Base-by-base conservation (phyloP, 2,888 invertebrate species). In the Stenolophus ochropezus region DNA sequence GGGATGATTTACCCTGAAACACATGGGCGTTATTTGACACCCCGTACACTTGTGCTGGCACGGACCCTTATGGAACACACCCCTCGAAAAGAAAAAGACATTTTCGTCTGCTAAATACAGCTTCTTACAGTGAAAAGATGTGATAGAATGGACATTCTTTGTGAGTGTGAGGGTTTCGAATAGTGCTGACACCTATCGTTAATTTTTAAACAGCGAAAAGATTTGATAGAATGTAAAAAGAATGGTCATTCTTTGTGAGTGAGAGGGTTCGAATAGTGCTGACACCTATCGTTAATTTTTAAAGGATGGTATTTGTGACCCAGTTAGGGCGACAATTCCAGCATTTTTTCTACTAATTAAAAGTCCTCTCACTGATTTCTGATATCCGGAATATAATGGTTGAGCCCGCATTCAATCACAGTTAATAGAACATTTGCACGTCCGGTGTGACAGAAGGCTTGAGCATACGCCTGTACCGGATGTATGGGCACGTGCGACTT, bases 1-100 rank as follows among this genome's bases (percentile, higher is more conserved):
- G 65, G 65, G 65, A 69, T 69, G 65, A 27, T 69, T 69, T 69
- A 69, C 65, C 14, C 33, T 69, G 65, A 69, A 69, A 69, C 65
- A 69, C 65, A 69, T 69, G 65, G 65, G 65, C 42, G 65, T 69
- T 69, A 69, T 21, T 16, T 14, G 65, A 69, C 65, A 69, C 65
- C 14, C 33, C 33, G 33, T 18, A 27, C 65, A 27, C 33, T 33
- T 8, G 20, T 33, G 18, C 4, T 69, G 65, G 65, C 65, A 69
- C 65, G 65, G 18, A 69, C 65, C 65, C 65, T 42, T 42, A 42
- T 11, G 33, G 11, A 42, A 42, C 33, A 42, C 33, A 42, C 33
- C 33, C 33, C 33, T 42, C 33, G 8, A 1, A 11, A 2, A 42
- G 33, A 42, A 42, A 11, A 11, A 42, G 33, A 42, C 11, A 42